Evolutionary conservation across 2,113 vertebrate species (phyloP).

Genomic region (Cariama cristata): DNA sequence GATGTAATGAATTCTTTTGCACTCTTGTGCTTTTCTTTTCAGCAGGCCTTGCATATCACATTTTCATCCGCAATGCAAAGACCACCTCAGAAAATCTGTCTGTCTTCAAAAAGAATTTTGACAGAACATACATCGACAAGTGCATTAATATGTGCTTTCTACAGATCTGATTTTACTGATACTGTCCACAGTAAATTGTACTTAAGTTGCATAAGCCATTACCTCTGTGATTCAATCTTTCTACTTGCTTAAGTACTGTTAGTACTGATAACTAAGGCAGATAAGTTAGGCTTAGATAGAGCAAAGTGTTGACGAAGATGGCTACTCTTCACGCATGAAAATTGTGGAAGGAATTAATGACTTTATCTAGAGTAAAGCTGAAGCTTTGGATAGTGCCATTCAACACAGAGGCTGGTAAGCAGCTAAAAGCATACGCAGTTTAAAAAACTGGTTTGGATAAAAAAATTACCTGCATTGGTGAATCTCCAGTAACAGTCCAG

Average conservation of each 20-base stretch:
- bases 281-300: not conserved
- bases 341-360: not conserved
- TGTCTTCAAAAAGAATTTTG: not conserved
- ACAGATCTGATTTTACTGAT: not conserved
- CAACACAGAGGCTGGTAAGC: not conserved
- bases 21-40: slow-evolving; percentile 6
- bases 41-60: not conserved
- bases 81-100: slow-evolving; percentile 12
- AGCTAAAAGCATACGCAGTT: not conserved
- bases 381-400: not conserved
- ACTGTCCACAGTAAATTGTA: not conserved
- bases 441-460: not conserved
- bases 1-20: slow-evolving; percentile 7
- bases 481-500: not conserved
- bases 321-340: not conserved
- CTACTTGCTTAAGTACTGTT: not conserved
- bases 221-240: not conserved
- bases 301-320: not conserved
- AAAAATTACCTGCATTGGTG: not conserved
- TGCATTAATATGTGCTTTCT: not conserved
- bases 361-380: not conserved
- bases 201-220: not conserved
- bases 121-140: not conserved
- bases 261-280: not conserved
- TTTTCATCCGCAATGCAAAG: not conserved